phyloP scores from a whole-genome alignment of 2,888 invertebrate genomes.

The Lordiphosa andalusiaca region DNA sequence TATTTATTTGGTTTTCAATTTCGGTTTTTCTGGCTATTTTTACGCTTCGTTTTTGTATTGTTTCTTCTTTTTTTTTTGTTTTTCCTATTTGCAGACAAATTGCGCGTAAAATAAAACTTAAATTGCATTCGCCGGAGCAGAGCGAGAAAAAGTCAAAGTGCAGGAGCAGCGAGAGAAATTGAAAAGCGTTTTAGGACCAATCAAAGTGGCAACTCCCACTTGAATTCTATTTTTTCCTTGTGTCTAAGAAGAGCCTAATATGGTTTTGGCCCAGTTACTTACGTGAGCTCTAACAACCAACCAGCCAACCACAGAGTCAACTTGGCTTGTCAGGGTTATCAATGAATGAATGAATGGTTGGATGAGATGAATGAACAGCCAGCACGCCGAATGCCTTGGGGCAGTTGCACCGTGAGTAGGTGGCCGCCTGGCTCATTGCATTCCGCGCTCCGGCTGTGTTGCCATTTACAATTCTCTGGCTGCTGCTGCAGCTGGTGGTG shows the following conservation, averaged over 20 bases:
- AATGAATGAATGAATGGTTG: constrained; percentile 31
- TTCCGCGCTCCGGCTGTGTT: constrained; percentile 20
- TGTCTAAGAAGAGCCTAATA: no score
- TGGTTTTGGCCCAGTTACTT: background rate
- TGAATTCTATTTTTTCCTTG: no score
- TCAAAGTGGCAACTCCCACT: constrained; percentile 47
- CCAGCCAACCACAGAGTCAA: no score
- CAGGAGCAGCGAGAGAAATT: constrained; percentile 40
- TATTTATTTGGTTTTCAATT: constrained; percentile 40
- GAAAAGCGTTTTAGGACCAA: constrained; percentile 72
- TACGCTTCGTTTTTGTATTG: background rate
- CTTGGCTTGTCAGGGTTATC: constrained; percentile 8
- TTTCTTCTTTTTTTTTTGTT: background rate
- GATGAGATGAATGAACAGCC: constrained; percentile 38
- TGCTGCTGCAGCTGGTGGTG: constrained; percentile 8
- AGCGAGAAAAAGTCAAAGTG: background rate
- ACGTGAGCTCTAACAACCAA: background rate
- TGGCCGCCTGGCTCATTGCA: constrained; percentile 33
- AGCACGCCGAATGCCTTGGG: constrained; percentile 28
- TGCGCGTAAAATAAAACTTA: constrained; percentile 71
- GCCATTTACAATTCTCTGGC: constrained; percentile 26
- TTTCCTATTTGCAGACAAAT: constrained; percentile 46
- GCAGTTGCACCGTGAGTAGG: background rate
- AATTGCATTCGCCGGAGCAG: constrained; percentile 51
- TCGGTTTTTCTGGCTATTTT: constrained; percentile 2